Conservation (phyloP, 2,113 vertebrate genomes). For the Tamias sibiricus region DNA sequence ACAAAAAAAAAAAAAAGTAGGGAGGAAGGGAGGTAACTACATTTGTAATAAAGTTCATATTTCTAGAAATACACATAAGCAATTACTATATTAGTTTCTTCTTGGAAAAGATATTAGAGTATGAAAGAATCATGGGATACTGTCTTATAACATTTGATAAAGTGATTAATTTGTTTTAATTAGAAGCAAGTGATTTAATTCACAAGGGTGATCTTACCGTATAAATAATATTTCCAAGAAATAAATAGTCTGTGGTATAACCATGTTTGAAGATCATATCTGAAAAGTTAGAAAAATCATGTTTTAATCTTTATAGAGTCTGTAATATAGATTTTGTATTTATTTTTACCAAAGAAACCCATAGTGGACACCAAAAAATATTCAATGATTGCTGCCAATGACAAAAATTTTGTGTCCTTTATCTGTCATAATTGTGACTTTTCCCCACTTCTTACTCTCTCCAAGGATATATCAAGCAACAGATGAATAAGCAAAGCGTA, state of each 20-base stretch:
- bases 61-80: neutral
- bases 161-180: neutral
- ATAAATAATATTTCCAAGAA: slow-evolving; percentile 70
- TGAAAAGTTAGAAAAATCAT: slow-evolving; percentile 37
- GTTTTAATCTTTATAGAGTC: neutral
- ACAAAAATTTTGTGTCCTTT: neutral
- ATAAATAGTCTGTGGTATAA: slow-evolving; percentile 49
- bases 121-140: neutral
- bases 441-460: neutral
- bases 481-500: neutral
- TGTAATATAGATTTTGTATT: neutral
- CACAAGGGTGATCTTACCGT: slow-evolving; percentile 44
- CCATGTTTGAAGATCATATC: slow-evolving; percentile 37
- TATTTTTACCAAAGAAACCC: neutral
- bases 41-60: neutral
- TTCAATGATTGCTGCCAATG: neutral
- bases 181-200: neutral
- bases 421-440: neutral
- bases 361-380: neutral
- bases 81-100: neutral
- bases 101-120: neutral
- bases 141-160: neutral
- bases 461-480: neutral
- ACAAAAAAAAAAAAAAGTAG: neutral
- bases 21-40: neutral